A percentile compares a stretch with the other conserved stretches of the same genome.
Evolutionary conservation across 2,113 vertebrate genomes (phyloP).

Genomic region (Furnarius figulus): DNA sequence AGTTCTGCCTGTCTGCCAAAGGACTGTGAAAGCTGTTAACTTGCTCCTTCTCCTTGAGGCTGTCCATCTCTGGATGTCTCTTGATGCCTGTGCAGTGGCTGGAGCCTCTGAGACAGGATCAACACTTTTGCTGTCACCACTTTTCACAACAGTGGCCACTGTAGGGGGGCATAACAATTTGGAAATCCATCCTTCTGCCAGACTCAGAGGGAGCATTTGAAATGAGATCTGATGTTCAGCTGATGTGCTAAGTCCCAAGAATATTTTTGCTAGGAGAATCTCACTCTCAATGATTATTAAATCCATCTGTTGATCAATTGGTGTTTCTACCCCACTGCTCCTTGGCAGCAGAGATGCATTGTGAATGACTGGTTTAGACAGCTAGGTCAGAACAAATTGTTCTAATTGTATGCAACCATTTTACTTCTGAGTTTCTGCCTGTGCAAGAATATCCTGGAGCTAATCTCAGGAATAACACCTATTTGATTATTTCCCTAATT

Average conservation of each 20-base stretch:
- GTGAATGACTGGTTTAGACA: constrained; percentile 52
- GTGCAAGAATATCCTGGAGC: not conserved
- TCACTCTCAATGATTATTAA: constrained; percentile 3
- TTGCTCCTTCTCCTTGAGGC: not conserved
- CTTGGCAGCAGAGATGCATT: constrained; percentile 37
- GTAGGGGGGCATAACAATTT: not conserved
- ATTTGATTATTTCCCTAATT: constrained; percentile 43
- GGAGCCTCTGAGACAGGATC: not conserved
- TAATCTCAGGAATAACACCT: not conserved
- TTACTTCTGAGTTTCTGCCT: not conserved
- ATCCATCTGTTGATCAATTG: constrained; percentile 26
- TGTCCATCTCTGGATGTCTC: not conserved
- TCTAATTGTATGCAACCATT: constrained; percentile 37
- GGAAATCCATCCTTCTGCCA: not conserved
- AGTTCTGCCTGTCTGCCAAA: not conserved
- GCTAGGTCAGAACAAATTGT: constrained; percentile 38
- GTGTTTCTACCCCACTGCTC: constrained; percentile 8
- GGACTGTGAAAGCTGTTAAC: not conserved
- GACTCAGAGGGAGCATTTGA: not conserved
- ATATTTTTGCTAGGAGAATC: not conserved
- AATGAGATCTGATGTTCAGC: not conserved
- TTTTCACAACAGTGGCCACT: not conserved
- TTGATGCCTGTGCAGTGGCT: not conserved
- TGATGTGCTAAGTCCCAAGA: not conserved
- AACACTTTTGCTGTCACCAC: not conserved